Conservation (phyloP, 1,140 invertebrate genomes). For the Platyscapa corneri region DNA sequence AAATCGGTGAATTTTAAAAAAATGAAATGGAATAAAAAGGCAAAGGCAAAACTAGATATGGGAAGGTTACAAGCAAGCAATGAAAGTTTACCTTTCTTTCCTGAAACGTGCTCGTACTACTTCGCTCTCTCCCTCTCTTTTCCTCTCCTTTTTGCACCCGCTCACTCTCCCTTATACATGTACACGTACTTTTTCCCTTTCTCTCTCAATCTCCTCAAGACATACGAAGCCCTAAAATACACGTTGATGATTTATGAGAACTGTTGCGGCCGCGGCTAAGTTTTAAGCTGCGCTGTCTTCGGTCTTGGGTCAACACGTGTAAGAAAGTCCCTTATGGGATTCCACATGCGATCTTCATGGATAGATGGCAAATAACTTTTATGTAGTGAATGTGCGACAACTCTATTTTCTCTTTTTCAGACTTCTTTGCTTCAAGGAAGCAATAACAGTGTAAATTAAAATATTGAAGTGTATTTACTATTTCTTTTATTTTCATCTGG, state of each 20-base stretch:
- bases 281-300: slow-evolving; percentile 37
- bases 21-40: slow-evolving; percentile 9
- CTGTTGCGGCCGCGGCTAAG: slow-evolving; percentile 31
- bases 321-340: slow-evolving; percentile 36
- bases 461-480: too few species aligned
- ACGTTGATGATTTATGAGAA: slow-evolving; percentile 49
- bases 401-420: neutral
- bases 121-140: neutral
- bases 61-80: slow-evolving; percentile 20
- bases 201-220: slow-evolving; percentile 13
- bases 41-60: slow-evolving; percentile 8
- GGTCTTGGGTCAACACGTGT: slow-evolving; percentile 36
- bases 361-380: neutral
- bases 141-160: neutral
- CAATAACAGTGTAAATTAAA: neutral
- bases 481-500: neutral
- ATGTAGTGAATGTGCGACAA: slow-evolving; percentile 13
- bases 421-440: neutral
- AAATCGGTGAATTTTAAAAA: neutral
- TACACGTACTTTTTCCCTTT: neutral
- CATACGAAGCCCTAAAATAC: neutral
- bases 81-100: slow-evolving; percentile 48
- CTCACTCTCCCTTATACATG: neutral
- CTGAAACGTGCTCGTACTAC: slow-evolving; percentile 8
- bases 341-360: neutral